Conservation (phyloP, 1,140 invertebrate species). For the Meteorus sp. region DNA sequence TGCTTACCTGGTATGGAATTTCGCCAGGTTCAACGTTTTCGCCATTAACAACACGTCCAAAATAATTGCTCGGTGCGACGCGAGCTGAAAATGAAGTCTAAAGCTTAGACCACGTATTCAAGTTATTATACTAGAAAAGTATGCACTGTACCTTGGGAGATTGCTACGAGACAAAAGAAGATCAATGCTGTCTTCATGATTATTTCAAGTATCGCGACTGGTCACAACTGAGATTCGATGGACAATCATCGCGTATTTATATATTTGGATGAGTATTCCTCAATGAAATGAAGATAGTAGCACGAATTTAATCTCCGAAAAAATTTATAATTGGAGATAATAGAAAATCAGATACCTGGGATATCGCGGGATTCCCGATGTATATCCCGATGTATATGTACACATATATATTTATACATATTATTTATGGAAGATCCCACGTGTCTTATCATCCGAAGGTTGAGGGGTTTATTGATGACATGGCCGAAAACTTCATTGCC, state of each 20-base stretch:
- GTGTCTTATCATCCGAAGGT: too few species aligned
- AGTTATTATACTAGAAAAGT: background rate
- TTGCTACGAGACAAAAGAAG: background rate
- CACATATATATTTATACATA: too few species aligned
- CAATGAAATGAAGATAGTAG: too few species aligned
- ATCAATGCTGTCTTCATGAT: background rate
- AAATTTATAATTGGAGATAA: too few species aligned
- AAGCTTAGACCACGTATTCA: background rate
- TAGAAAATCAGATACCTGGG: too few species aligned
- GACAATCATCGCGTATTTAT: background rate
- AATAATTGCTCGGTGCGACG: slow-evolving; percentile 2
- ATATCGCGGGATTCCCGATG: too few species aligned
- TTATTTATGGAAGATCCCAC: too few species aligned
- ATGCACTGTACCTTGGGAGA: background rate
- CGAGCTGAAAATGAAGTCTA: slow-evolving; percentile 4
- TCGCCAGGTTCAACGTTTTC: slow-evolving; percentile 33
- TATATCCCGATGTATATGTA: too few species aligned
- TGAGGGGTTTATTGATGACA: too few species aligned
- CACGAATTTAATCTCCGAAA: too few species aligned
- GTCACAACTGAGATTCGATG: background rate
- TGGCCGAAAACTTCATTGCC: too few species aligned
- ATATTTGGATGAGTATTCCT: too few species aligned
- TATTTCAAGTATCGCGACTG: background rate
- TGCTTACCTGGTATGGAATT: slow-evolving; percentile 40
- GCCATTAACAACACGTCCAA: slow-evolving; percentile 36